Evolutionary conservation across 2,113 vertebrate species (phyloP), one percentile per base, ranked within the genome.

Genomic region (Neopipo cinnamomea): DNA sequence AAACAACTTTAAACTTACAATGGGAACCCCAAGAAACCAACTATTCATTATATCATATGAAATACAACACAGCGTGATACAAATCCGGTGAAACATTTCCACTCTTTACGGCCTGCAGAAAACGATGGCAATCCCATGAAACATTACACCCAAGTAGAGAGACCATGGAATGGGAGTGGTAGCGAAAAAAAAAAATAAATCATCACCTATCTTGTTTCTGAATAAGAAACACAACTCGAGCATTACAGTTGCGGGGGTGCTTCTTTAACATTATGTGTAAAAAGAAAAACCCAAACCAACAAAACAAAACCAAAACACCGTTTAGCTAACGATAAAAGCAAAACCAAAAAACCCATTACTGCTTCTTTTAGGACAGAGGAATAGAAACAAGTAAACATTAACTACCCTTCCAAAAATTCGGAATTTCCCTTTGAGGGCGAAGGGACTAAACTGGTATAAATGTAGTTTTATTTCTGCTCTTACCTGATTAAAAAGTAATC

Each of bases 211-310:
- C 25, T 35, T 11, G 14, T 55, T 85, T 33, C 61, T 33, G 31
- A 58, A 5, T 7, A 73, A 56, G 12, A 61, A 85, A 28, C 30
- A 33, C 12, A 41, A 33, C 2, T 14, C 5, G 2, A 44, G 13
- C 17, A 25, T 14, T 50, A 59, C 1, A 62, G 12, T 23, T 16
- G 20, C 0, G 1, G 3, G 8, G 7, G 16, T 4, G 12, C 13
- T 3, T 35, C 17, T 18, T 28, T 19, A 58, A 24, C 8, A 30
- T 28, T 10, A 44, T 3, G 24, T 2, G 24, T 11, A 42, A 77
- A 85, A 77, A 25, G 55, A 10, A 85, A 23, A 49, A 5, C 0
- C 6, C 15, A 27, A 66, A 35, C 21, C n/a, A 22, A 31, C 28
- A 46, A 75, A 74, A 12, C 41, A 55, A 72, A 88, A 30, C 49